phyloP scores from a whole-genome alignment of 2,888 invertebrate genomes.

The Cheilosia grossa region DNA sequence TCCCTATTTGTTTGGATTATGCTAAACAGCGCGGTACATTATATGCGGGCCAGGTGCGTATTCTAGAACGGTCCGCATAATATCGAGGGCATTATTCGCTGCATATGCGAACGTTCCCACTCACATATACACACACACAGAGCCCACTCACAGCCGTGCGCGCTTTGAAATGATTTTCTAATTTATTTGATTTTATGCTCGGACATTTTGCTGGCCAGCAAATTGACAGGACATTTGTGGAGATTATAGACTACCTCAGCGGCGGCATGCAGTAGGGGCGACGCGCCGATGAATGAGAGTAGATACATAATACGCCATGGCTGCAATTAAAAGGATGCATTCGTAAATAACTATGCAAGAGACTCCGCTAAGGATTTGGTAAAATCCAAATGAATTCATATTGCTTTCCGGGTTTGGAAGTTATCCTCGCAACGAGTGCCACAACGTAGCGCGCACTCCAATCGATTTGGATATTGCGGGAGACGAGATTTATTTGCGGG shows the following conservation, averaged over 20 bases:
- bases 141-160: conserved; percentile 2
- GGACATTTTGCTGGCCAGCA: conserved; percentile 67
- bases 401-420: conserved; percentile 28
- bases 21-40: conserved; percentile 42
- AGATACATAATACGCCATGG: not conserved
- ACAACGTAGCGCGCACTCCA: not conserved
- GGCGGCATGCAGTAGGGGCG: conserved; percentile 6
- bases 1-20: conserved; percentile 67
- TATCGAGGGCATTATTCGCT: conserved; percentile 8
- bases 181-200: conserved; percentile 73
- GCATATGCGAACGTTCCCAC: conserved; percentile 54
- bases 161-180: conserved; percentile 57
- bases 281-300: not conserved
- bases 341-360: conserved; percentile 33
- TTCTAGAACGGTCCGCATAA: conserved; percentile 15
- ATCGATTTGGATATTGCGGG: conserved; percentile 50
- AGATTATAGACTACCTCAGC: conserved; percentile 58
- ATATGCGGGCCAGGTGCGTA: not conserved
- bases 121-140: conserved; percentile 6
- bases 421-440: conserved; percentile 2
- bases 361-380: not conserved
- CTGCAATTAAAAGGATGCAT: conserved; percentile 49
- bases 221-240: conserved; percentile 70
- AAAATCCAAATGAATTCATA: conserved; percentile 58
- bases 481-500: conserved; percentile 68